Percentiles rank a stretch among this genome's conserved stretches.
Evolutionary conservation across 2,797 vertebrate species (phyloP).

Genomic region (Aulostomus chinensis): DNA sequence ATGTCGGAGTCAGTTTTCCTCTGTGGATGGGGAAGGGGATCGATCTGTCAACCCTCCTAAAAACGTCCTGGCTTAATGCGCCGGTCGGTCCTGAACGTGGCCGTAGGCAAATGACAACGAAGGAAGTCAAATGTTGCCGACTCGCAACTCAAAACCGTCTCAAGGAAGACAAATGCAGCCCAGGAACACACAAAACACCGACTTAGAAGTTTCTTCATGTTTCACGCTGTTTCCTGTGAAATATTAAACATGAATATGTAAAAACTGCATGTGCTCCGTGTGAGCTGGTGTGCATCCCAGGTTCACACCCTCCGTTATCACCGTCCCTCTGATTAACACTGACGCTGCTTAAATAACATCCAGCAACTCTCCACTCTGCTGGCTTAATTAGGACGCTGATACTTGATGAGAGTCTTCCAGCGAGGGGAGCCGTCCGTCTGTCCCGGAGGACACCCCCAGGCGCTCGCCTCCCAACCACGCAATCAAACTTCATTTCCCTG

Average conservation of each 20-base stretch:
- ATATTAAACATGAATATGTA: too few relatives aligned
- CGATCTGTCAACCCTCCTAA: too few relatives aligned
- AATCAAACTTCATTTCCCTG: slow-evolving; percentile 29
- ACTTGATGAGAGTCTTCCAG: slow-evolving; percentile 25
- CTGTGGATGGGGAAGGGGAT: too few relatives aligned
- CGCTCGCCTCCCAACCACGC: slow-evolving; percentile 7
- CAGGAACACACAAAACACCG: too few relatives aligned
- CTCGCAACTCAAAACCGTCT: too few relatives aligned
- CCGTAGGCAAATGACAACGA: slow-evolving; percentile 41
- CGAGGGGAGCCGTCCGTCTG: slow-evolving; percentile 18
- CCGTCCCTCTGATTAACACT: slow-evolving; percentile 43
- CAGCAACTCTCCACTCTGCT: slow-evolving; percentile 24
- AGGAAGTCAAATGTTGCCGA: slow-evolving; percentile 15
- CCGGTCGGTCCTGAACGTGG: not conserved
- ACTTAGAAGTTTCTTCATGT: too few relatives aligned
- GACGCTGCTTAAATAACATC: slow-evolving; percentile 60
- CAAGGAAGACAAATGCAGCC: too few relatives aligned
- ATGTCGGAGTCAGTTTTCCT: too few relatives aligned
- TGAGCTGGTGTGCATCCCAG: slow-evolving; percentile 2
- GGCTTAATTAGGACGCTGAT: slow-evolving; percentile 61
- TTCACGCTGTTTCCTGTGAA: too few relatives aligned
- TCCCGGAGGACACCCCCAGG: slow-evolving; percentile 41
- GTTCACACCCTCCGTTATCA: not conserved
- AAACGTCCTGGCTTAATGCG: slow-evolving; percentile 11
- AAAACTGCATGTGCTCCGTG: too few relatives aligned